Conservation (phyloP, 2,113 vertebrate genomes). For the Solea solea region DNA sequence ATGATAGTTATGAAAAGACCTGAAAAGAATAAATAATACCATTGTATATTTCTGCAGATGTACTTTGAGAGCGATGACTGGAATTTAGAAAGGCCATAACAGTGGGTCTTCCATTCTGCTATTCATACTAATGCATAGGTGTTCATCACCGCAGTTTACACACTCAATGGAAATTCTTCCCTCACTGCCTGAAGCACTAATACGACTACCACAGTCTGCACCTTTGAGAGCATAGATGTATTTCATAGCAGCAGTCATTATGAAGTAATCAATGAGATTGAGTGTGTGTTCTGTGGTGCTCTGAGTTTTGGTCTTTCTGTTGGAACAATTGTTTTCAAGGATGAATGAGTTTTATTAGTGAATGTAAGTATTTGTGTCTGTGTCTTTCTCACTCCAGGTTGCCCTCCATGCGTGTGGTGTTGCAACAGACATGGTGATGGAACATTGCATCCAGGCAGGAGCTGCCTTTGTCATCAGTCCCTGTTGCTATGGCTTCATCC, state of each 20-base stretch:
- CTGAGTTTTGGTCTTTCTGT: constrained; percentile 11
- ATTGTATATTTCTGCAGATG: constrained; percentile 21
- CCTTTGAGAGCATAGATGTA: constrained; percentile 36
- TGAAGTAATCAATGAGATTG: constrained; percentile 48
- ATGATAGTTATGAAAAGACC: no score
- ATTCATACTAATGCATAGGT: constrained; percentile 54
- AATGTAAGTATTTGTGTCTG: constrained; percentile 11
- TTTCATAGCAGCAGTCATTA: constrained; percentile 48
- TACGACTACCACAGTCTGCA: constrained; percentile 24
- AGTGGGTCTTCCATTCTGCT: constrained; percentile 17
- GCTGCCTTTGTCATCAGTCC: constrained; percentile 93
- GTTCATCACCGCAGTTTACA: constrained; percentile 58
- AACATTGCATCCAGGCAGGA: constrained; percentile 86
- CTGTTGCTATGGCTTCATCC: constrained; percentile 97
- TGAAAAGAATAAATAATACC: neutral
- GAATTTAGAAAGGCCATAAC: constrained; percentile 1
- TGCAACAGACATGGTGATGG: constrained; percentile 97
- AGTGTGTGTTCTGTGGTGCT: constrained; percentile 18
- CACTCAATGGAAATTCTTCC: constrained; percentile 55
- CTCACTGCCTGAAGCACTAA: constrained; percentile 36
- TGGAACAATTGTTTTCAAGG: constrained; percentile 5
- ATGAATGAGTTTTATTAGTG: neutral
- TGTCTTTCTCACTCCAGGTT: constrained; percentile 81
- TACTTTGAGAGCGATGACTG: neutral
- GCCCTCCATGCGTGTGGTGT: constrained; percentile 96